phyloP scores from a whole-genome alignment of 2,888 invertebrate genomes.

The Iselma pallidipennis region DNA sequence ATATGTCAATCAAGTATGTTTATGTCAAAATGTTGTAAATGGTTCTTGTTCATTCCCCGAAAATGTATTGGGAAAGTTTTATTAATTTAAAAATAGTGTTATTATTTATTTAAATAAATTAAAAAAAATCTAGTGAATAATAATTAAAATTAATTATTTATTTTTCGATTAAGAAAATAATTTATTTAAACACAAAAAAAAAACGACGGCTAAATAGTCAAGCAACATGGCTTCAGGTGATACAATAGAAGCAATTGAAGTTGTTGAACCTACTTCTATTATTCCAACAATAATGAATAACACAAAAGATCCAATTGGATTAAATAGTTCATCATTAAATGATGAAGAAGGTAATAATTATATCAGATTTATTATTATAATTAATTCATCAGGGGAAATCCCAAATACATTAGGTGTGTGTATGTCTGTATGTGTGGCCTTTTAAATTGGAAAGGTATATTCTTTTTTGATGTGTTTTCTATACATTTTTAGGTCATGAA shows the following conservation, averaged over 20 bases:
- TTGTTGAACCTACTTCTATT: conserved; percentile 67
- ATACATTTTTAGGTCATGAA: conserved; percentile 25
- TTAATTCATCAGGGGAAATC: too few species aligned
- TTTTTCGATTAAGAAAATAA: background rate
- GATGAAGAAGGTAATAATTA: conserved; percentile 66
- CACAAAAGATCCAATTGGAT: conserved; percentile 61
- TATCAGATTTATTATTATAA: too few species aligned
- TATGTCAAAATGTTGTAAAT: conserved; percentile 58
- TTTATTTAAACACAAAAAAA: background rate
- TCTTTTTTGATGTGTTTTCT: background rate
- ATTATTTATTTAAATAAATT: conserved; percentile 1
- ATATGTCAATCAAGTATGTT: conserved; percentile 50
- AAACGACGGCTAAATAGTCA: conserved; percentile 25
- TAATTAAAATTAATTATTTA: background rate
- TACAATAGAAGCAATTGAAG: conserved; percentile 77
- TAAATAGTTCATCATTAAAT: conserved; percentile 64
- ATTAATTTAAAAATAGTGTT: conserved; percentile 15
- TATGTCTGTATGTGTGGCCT: conserved; percentile 1
- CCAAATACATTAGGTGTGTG: too few species aligned
- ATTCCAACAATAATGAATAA: conserved; percentile 60
- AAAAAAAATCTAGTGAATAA: conserved; percentile 13
- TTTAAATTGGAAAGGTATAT: conserved; percentile 3
- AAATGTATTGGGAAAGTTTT: conserved; percentile 31
- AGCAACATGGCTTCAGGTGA: conserved; percentile 82
- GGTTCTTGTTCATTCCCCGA: conserved; percentile 55